Conservation (phyloP, 2,113 vertebrate species). For the Rhadina sibilatrix region DNA sequence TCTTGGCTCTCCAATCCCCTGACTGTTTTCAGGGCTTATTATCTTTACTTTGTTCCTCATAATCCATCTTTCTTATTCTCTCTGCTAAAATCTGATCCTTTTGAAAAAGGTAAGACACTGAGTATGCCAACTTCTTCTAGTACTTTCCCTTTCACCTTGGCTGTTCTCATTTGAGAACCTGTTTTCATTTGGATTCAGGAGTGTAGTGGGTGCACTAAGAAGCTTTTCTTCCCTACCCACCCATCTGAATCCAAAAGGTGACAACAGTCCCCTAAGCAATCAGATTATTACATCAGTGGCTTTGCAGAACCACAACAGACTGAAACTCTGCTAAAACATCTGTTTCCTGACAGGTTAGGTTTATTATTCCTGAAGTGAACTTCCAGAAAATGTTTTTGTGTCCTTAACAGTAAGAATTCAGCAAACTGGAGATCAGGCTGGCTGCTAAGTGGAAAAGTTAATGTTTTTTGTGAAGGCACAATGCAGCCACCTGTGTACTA, state of each 20-base stretch:
- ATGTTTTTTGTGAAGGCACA: background rate
- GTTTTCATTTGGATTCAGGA: background rate
- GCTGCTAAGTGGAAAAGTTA: background rate
- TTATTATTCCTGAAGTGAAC: conserved; percentile 1
- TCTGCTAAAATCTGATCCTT: background rate
- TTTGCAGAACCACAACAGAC: background rate
- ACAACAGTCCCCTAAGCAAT: background rate
- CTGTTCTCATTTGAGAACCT: background rate
- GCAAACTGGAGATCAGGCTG: background rate
- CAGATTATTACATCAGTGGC: background rate
- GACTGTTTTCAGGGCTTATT: background rate
- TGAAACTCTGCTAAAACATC: background rate
- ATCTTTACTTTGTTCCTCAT: background rate
- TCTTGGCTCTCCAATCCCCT: background rate
- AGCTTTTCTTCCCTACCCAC: background rate
- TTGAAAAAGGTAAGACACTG: background rate
- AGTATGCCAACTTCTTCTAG: background rate
- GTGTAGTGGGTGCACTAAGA: background rate
- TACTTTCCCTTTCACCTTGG: background rate
- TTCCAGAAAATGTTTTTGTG: background rate
- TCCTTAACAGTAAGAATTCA: background rate
- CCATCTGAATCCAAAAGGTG: background rate
- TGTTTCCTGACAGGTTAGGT: background rate
- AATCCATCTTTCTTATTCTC: background rate
- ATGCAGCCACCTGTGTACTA: conserved; percentile 10